Percentiles rank a stretch among this genome's conserved stretches.
phyloP scores from a whole-genome alignment of 2,113 vertebrate species.

The Chelonoidis abingdonii region DNA sequence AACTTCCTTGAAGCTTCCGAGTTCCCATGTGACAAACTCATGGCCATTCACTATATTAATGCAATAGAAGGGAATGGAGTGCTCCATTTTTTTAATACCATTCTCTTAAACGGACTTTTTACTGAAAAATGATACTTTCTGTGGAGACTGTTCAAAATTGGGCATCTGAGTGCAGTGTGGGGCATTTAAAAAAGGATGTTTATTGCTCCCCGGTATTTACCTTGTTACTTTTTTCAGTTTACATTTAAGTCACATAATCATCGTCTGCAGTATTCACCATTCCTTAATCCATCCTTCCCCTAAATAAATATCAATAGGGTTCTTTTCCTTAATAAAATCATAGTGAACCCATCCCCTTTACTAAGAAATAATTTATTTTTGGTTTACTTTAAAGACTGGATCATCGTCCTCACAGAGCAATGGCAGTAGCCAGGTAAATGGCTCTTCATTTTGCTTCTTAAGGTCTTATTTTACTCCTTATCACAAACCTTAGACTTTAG shows the following conservation, averaged over 20 bases:
- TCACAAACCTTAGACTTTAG: background rate
- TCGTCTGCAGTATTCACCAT: rapidly evolving
- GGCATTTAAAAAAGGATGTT: background rate
- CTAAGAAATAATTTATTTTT: background rate
- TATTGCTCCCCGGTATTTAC: background rate
- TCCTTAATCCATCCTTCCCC: background rate
- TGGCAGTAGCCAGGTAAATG: conserved; percentile 41
- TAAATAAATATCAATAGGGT: background rate
- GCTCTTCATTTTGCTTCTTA: background rate
- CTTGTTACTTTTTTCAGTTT: background rate
- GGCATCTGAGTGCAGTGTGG: background rate
- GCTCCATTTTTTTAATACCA: background rate
- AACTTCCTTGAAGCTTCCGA: background rate
- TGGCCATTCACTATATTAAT: background rate
- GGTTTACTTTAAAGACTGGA: conserved; percentile 44
- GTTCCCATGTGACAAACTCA: background rate
- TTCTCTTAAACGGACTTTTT: background rate
- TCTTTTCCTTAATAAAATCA: background rate
- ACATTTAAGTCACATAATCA: rapidly evolving
- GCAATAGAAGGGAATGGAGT: background rate
- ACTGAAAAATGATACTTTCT: background rate
- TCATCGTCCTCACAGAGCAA: conserved; percentile 33
- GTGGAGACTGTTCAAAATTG: background rate
- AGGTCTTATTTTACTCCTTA: background rate
- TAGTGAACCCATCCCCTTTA: background rate